A percentile compares a stretch with the other conserved stretches of the same genome.
Evolutionary conservation across 1,140 invertebrate genomes (phyloP).

Genomic region (Drosophila pruinosa): DNA sequence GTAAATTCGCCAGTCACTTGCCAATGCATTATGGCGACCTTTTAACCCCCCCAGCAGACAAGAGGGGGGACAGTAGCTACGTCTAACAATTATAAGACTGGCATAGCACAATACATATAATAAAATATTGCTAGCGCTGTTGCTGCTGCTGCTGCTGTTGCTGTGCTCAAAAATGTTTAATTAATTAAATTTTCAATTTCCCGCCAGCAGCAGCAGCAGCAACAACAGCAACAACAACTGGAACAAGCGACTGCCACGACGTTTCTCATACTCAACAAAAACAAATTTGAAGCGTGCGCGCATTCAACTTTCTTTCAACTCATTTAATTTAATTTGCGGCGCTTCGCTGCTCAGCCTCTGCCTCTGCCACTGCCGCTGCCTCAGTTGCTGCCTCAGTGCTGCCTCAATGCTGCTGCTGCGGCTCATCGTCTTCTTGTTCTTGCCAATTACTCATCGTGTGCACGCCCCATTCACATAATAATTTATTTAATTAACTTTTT

Average conservation of each 20-base stretch:
- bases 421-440: constrained; percentile 56
- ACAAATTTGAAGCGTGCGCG: constrained; percentile 75
- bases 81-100: constrained; percentile 67
- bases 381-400: constrained; percentile 9
- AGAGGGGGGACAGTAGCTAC: neutral
- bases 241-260: constrained; percentile 18
- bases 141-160: constrained; percentile 13
- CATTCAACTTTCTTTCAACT: constrained; percentile 82
- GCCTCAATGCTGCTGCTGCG: constrained; percentile 35
- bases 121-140: constrained; percentile 67
- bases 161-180: constrained; percentile 74
- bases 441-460: constrained; percentile 80
- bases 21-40: constrained; percentile 49
- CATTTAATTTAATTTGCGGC: constrained; percentile 81
- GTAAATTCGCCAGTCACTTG: constrained; percentile 46
- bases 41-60: constrained; percentile 2
- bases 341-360: constrained; percentile 51
- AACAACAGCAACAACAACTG: constrained; percentile 35
- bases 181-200: constrained; percentile 81
- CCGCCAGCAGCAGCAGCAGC: constrained; percentile 41
- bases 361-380: neutral
- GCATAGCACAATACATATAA: constrained; percentile 52
- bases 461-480: constrained; percentile 81
- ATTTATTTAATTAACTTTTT: constrained; percentile 82
- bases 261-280: constrained; percentile 48